Conservation (phyloP, 2,113 vertebrate species). For the Lophius piscatorius region DNA sequence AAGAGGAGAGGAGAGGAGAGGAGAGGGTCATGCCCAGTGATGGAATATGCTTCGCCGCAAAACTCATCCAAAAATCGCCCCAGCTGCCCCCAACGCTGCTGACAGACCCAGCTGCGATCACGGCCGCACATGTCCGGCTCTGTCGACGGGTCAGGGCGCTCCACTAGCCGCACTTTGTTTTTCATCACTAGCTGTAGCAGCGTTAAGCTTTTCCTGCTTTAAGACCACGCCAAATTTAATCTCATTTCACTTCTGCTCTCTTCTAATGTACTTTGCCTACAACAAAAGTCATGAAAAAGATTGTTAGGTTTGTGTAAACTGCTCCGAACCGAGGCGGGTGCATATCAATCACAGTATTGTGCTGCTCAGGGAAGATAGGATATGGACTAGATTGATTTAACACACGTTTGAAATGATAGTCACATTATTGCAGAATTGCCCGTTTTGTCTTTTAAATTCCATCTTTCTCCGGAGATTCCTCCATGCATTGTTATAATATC, state of each 20-base stretch:
- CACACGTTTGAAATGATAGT: too few species aligned
- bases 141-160: constrained; percentile 44
- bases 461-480: too few species aligned
- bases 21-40: constrained; percentile 30
- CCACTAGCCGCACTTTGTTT: constrained; percentile 22
- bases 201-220: constrained; percentile 8
- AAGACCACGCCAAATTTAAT: constrained; percentile 12
- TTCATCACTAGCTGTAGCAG: constrained; percentile 21
- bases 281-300: constrained; percentile 11
- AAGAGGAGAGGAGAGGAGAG: neutral
- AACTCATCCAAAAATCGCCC: constrained; percentile 25
- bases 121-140: constrained; percentile 12
- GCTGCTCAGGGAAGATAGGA: too few species aligned
- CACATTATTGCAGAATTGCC: too few species aligned
- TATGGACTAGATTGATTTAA: too few species aligned
- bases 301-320: too few species aligned
- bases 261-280: constrained; percentile 9
- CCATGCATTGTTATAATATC: too few species aligned
- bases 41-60: constrained; percentile 43
- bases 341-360: too few species aligned
- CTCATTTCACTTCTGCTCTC: constrained; percentile 10
- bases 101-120: constrained; percentile 51
- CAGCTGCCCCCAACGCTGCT: constrained; percentile 28
- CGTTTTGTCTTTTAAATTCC: too few species aligned
- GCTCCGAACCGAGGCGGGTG: too few species aligned